Evolutionary conservation across 2,797 vertebrate species (phyloP).

Genomic region (Nannoperca obscura): DNA sequence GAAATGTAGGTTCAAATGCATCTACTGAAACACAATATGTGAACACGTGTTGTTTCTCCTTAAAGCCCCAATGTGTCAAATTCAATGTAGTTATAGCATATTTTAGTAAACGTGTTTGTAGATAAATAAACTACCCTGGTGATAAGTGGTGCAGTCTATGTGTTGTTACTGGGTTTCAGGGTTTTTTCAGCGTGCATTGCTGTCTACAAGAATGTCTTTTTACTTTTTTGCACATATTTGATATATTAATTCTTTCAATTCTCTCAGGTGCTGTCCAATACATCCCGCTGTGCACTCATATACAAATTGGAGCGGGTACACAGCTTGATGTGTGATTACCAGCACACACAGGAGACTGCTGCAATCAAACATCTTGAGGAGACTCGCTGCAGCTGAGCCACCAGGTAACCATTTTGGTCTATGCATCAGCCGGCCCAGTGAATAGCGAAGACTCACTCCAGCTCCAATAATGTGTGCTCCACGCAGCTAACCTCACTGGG

Average conservation of each 20-base stretch:
- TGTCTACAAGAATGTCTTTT: neutral
- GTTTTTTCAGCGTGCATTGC: neutral
- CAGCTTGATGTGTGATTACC: conserved; percentile 81
- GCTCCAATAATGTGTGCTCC: conserved; percentile 56
- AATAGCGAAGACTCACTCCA: conserved; percentile 33
- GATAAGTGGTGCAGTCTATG: neutral
- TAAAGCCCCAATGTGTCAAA: neutral
- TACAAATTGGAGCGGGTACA: conserved; percentile 57
- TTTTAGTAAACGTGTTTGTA: neutral
- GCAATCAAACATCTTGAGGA: conserved; percentile 79
- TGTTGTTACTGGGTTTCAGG: neutral
- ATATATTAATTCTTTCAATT: conserved; percentile 41
- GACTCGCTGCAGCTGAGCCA: conserved; percentile 67
- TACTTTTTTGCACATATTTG: conserved; percentile 18
- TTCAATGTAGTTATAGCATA: neutral
- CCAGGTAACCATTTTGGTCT: conserved; percentile 69
- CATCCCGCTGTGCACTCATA: conserved; percentile 46
- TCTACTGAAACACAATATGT: neutral
- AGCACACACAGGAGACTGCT: conserved; percentile 68
- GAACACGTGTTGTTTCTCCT: neutral
- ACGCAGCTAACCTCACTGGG: conserved; percentile 45
- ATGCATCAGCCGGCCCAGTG: conserved; percentile 45
- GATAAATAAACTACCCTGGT: neutral
- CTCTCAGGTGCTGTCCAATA: conserved; percentile 38
- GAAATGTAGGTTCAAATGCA: neutral